A percentile compares a stretch with the other conserved stretches of the same genome.
Evolutionary conservation across 2,888 invertebrate species (phyloP).

Genomic region (Mesoligia furuncula): DNA sequence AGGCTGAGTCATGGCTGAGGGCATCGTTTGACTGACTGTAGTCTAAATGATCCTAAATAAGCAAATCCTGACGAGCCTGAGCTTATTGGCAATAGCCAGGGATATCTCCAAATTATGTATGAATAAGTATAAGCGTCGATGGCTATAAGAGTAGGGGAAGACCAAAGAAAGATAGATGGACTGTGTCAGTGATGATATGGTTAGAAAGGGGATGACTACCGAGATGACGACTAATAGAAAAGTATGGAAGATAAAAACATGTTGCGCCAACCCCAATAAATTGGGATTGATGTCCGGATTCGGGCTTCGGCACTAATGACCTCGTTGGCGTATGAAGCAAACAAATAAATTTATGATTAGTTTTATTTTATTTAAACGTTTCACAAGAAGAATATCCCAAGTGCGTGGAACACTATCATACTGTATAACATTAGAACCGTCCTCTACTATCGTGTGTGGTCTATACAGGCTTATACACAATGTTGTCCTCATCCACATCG

Average conservation of each 20-base stretch:
- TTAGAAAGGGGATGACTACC: not conserved
- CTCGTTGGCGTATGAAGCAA: not conserved
- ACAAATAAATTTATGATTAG: constrained; percentile 14
- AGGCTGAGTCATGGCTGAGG: not conserved
- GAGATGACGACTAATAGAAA: not conserved
- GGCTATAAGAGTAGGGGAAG: too few species aligned
- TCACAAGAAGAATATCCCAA: not conserved
- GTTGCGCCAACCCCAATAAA: not conserved
- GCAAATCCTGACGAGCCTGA: not conserved
- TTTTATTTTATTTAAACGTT: constrained; percentile 25
- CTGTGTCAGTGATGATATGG: not conserved
- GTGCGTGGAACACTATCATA: constrained; percentile 7
- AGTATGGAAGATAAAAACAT: not conserved
- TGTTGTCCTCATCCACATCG: constrained; percentile 71
- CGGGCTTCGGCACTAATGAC: too few species aligned
- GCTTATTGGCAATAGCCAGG: not conserved
- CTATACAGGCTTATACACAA: constrained; percentile 73
- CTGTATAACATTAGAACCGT: constrained; percentile 22
- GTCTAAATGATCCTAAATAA: not conserved
- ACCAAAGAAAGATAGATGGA: not conserved
- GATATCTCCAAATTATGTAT: not conserved
- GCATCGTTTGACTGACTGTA: not conserved
- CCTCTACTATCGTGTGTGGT: constrained; percentile 3
- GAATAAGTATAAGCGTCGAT: too few species aligned
- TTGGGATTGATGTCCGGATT: not conserved